Conservation (phyloP, 2,888 invertebrate genomes). For the Nomada hirtipes region DNA sequence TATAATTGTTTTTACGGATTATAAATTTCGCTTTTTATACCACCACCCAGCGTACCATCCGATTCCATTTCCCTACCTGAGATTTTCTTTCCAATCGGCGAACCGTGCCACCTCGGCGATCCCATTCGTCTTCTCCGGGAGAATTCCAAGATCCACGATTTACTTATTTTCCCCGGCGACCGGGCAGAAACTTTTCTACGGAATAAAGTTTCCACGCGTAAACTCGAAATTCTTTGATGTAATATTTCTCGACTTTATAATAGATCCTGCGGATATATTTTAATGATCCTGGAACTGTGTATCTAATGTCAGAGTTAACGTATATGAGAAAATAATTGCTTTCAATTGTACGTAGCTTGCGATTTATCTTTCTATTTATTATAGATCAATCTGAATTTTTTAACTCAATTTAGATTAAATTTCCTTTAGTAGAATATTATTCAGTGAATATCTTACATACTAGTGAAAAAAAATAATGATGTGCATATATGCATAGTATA, state of each 20-base stretch:
- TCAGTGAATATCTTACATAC: no score
- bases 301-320: no score
- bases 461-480: not conserved
- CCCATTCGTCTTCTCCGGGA: constrained; percentile 54
- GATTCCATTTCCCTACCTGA: constrained; percentile 59
- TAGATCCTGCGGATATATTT: not conserved
- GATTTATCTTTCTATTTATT: no score
- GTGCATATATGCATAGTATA: not conserved
- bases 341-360: no score
- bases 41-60: constrained; percentile 19
- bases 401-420: no score
- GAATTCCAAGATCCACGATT: constrained; percentile 32
- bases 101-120: constrained; percentile 15
- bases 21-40: constrained; percentile 79
- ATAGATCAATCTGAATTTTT: no score
- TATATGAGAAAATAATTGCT: no score
- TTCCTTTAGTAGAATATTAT: no score
- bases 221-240: not conserved
- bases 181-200: not conserved
- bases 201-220: constrained; percentile 26
- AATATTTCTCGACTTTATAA: constrained; percentile 11
- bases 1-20: constrained; percentile 84
- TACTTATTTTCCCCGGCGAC: constrained; percentile 17
- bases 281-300: no score
- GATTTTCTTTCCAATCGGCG: constrained; percentile 51